phyloP scores from a whole-genome alignment of 2,888 invertebrate species.

The Morpho deidamia region DNA sequence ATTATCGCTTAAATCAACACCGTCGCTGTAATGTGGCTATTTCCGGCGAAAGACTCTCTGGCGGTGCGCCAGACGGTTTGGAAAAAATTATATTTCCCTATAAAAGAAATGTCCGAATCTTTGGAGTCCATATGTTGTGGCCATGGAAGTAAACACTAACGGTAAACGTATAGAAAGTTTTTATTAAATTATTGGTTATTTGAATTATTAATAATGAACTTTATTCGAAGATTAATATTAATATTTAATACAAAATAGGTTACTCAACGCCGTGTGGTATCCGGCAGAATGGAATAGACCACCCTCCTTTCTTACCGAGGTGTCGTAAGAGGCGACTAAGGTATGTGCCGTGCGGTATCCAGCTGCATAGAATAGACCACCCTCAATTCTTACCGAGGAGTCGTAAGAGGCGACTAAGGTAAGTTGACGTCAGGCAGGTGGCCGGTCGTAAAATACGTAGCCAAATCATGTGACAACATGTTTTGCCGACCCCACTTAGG shows the following conservation, averaged over 20 bases:
- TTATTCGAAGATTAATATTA: neutral
- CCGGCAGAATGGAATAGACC: no score
- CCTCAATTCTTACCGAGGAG: no score
- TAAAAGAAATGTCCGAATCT: neutral
- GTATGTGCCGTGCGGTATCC: no score
- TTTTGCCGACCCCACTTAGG: no score
- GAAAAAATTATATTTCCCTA: constrained; percentile 1
- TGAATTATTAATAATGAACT: neutral
- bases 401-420: no score
- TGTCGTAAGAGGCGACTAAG: no score
- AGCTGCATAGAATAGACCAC: no score
- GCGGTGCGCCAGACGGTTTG: constrained; percentile 8
- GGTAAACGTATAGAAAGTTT: neutral
- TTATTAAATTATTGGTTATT: neutral
- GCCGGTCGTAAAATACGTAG: no score
- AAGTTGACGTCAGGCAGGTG: no score
- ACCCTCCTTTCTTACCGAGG: no score
- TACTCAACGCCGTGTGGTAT: neutral
- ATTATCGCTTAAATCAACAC: constrained; percentile 8
- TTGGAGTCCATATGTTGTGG: neutral
- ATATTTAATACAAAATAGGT: neutral
- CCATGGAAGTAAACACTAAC: neutral
- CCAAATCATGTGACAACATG: no score
- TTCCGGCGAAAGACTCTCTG: constrained; percentile 13
- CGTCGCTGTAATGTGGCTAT: constrained; percentile 9